Percentiles rank a stretch among this genome's conserved stretches.
These are phyloP conservation scores for Cydia strobilella DNA, from an alignment of 1,140 invertebrate genomes.

Conservation along the genomic window DNA sequence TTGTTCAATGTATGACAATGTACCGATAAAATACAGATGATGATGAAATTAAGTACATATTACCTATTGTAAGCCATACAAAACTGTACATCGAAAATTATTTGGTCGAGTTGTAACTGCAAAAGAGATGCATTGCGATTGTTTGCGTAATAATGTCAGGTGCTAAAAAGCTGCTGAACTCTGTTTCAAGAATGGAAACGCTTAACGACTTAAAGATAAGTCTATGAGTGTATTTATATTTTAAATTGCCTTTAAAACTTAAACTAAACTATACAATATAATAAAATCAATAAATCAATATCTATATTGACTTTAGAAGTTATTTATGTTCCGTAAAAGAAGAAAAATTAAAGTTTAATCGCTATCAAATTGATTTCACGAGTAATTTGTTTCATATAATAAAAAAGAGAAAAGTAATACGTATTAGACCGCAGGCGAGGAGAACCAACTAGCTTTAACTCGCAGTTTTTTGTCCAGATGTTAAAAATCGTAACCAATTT, in stretches of 20 bases:
- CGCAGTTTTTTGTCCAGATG: background rate
- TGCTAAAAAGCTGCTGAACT: too few relatives aligned
- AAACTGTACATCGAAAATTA: too few relatives aligned
- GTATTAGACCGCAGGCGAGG: background rate
- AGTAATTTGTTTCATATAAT: conserved; percentile 19
- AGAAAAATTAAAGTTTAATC: background rate
- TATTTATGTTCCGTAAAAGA: conserved; percentile 16
- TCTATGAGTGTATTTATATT: background rate
- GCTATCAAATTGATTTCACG: conserved; percentile 4
- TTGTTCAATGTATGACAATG: background rate
- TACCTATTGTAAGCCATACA: too few relatives aligned
- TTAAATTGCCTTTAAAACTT: background rate
- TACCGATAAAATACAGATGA: too few relatives aligned
- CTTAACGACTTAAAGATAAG: too few relatives aligned
- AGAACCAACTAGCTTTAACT: background rate
- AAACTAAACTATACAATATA: background rate
- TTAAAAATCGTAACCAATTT: background rate
- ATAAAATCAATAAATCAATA: conserved; percentile 19
- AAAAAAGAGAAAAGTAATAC: background rate
- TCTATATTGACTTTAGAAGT: conserved; percentile 5
- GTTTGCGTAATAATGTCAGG: too few relatives aligned
- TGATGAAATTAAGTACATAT: too few relatives aligned
- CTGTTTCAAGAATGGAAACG: too few relatives aligned
- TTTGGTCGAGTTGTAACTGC: too few relatives aligned
- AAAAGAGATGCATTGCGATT: too few relatives aligned